Percentiles rank a stretch among this genome's conserved stretches.
Evolutionary conservation across 2,797 vertebrate species (phyloP).

Genomic region (Tenualosa thibaudeaui): DNA sequence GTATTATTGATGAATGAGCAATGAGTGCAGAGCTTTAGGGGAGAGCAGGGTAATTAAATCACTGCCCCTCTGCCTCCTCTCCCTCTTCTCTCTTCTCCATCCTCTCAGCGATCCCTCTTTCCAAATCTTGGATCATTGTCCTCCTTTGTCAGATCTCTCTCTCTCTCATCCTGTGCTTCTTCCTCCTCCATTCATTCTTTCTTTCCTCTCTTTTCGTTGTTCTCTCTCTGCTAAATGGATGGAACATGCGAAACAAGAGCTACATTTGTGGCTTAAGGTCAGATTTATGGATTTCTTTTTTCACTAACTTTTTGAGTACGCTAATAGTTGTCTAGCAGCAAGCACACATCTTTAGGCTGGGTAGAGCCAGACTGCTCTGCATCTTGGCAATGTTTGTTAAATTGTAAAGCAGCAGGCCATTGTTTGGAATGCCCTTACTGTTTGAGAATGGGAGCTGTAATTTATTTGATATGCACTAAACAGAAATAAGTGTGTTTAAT

Average conservation of each 20-base stretch:
- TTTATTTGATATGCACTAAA: not conserved
- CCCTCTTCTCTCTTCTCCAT: conserved; percentile 9
- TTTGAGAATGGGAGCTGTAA: not conserved
- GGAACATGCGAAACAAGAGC: not conserved
- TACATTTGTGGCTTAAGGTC: not conserved
- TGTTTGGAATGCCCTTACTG: not conserved
- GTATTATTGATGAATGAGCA: conserved; percentile 86
- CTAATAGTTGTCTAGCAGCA: not conserved
- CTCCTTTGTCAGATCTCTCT: conserved; percentile 2
- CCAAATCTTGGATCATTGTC: conserved; percentile 17
- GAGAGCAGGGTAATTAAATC: conserved; percentile 86
- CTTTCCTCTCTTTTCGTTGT: not conserved
- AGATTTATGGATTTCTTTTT: not conserved
- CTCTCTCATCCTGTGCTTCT: not conserved
- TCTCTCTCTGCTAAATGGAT: not conserved
- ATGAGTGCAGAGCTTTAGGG: conserved; percentile 83
- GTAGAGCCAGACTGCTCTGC: too few relatives aligned
- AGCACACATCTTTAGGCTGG: not conserved
- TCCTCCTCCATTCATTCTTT: not conserved
- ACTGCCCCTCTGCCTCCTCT: conserved; percentile 76
- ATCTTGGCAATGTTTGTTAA: not conserved
- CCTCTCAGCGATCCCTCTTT: not conserved
- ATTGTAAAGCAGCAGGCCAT: not conserved
- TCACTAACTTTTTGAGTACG: not conserved
- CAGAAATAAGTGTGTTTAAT: not conserved